phyloP scores from a whole-genome alignment of 2,113 vertebrate genomes.

The Apaloderma vittatum region DNA sequence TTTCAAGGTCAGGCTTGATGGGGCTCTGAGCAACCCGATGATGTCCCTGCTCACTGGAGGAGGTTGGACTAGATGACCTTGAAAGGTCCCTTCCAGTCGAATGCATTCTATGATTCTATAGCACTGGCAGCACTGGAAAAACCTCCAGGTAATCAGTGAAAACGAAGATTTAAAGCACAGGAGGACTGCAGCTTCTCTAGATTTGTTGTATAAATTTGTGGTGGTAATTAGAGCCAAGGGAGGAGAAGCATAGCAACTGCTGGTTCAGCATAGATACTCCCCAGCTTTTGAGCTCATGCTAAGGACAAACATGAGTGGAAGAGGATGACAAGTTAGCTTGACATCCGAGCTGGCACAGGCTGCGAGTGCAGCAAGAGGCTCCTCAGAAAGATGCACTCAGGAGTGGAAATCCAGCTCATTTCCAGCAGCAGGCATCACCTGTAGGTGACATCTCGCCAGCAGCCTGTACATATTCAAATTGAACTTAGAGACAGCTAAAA shows the following conservation, averaged over 20 bases:
- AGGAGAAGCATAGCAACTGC: not conserved
- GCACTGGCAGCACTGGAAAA: not conserved
- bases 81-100: no score
- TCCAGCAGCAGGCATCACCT: not conserved
- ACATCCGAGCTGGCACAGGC: not conserved
- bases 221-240: not conserved
- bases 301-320: not conserved
- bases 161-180: not conserved
- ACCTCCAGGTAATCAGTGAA: not conserved
- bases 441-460: rapidly evolving
- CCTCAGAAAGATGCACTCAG: not conserved
- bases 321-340: not conserved
- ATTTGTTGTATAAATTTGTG: not conserved
- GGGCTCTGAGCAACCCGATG: no score
- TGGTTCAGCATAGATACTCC: not conserved
- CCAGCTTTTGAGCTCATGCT: not conserved
- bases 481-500: not conserved
- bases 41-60: no score
- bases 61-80: no score
- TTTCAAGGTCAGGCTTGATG: no score
- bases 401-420: not conserved
- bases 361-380: not conserved
- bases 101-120: no score
- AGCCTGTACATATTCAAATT: not conserved
- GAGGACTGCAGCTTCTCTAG: not conserved